Conservation (phyloP, 2,797 vertebrate species). For the Calcarius lapponicus region DNA sequence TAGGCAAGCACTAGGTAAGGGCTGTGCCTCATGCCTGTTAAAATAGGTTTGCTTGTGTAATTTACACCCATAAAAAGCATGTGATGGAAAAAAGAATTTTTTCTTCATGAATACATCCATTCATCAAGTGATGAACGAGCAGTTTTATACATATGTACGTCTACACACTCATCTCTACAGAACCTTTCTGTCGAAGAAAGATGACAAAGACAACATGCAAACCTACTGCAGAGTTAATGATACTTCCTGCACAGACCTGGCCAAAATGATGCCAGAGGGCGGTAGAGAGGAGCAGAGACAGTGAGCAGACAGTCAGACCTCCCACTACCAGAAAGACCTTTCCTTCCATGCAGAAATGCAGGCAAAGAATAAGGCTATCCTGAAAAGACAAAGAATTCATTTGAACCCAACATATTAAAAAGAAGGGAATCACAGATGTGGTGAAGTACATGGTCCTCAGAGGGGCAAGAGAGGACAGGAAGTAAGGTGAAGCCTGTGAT, state of each 20-base stretch:
- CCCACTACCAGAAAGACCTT: accelerated
- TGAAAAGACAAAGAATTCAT: neutral
- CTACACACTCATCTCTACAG: neutral
- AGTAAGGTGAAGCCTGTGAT: neutral
- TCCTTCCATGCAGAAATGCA: neutral
- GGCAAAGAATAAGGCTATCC: neutral
- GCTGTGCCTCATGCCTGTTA: neutral
- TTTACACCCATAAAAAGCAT: neutral
- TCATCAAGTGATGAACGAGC: neutral
- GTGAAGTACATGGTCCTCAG: neutral
- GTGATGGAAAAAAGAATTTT: neutral
- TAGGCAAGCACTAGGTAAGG: neutral
- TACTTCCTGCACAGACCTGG: neutral
- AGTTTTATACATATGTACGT: neutral
- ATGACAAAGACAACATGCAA: neutral
- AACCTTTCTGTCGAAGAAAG: neutral
- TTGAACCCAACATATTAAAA: neutral
- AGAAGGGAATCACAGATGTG: neutral
- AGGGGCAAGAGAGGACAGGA: neutral
- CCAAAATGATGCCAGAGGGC: neutral
- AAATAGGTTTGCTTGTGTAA: neutral
- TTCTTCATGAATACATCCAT: neutral
- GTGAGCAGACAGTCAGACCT: neutral
- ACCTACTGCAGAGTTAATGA: neutral
- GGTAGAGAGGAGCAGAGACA: neutral